Base-by-base conservation (phyloP, 2,113 vertebrate genomes). In the Myodes glareolus region DNA sequence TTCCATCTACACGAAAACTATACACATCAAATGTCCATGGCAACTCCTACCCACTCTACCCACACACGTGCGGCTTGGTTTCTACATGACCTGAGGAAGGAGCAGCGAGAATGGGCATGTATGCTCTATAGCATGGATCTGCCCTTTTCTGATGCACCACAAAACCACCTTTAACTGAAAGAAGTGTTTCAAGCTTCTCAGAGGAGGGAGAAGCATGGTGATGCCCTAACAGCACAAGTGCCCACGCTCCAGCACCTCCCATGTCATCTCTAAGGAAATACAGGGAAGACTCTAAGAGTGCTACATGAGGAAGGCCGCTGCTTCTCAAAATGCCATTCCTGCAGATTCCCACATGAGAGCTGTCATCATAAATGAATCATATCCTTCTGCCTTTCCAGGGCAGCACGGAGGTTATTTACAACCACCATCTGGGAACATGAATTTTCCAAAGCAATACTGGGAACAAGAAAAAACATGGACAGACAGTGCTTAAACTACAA, bases 311-410 rank as follows among this genome's bases (percentile, higher is more conserved):
- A 98, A 98, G 98, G 98, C 97, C 96, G 90, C 97, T 98, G 88
- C 98, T 98, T 98, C 98, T 97, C 98, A 97, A 84, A 68, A 96
- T 97, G 90, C 96, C 80, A 97, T 93, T 95, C 97, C 98, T 98
- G 97, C 98, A 97, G 98, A 96, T 97, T 97, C 98, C 98, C 98
- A 98, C 80, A 94, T 0, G 94, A 98, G 98, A 97, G 92, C 96
- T 98, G 97, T 98, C 97, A 97, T 97, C 98, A 96, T 96, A 98
- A 98, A 98, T 98, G 97, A 98, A 96, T 97, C 98, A 97, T 98
- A 98, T 98, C 98, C 98, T 98, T 97, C 98, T 98, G 98, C 97
- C 97, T 98, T 98, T 97, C 95, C 97, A 97, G 98, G 97, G 97
- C 96, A 98, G 97, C 92, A 98, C 95, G 97, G 91, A 98, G 97